phyloP scores from a whole-genome alignment of 2,888 invertebrate genomes.

The Lasioglossum pauxillum region DNA sequence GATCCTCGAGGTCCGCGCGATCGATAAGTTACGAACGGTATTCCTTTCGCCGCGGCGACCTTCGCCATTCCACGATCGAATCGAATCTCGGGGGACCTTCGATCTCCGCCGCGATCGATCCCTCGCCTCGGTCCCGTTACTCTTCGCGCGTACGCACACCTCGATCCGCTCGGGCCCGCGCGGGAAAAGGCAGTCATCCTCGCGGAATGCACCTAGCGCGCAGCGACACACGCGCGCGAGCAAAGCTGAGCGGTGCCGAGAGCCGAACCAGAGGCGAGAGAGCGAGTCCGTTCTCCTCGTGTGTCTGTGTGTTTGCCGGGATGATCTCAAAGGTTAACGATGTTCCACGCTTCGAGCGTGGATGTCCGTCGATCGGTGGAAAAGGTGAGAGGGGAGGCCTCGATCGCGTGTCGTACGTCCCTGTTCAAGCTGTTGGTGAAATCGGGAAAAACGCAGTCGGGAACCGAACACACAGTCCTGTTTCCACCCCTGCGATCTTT shows the following conservation, averaged over 20 bases:
- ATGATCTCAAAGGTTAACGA: slow-evolving; percentile 79
- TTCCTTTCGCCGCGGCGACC: slow-evolving; percentile 68
- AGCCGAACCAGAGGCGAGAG: not conserved
- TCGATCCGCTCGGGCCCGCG: not conserved
- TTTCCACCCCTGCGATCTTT: not conserved
- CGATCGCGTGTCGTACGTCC: slow-evolving; percentile 24
- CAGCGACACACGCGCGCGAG: slow-evolving; percentile 57
- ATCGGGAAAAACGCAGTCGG: slow-evolving; percentile 28
- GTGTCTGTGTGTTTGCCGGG: slow-evolving; percentile 25
- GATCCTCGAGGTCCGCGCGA: slow-evolving; percentile 32
- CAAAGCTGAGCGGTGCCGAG: not conserved
- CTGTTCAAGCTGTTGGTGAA: slow-evolving; percentile 24
- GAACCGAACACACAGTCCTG: slow-evolving; percentile 47
- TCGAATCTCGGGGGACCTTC: slow-evolving; percentile 69
- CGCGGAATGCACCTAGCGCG: slow-evolving; percentile 60
- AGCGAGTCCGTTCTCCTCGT: slow-evolving; percentile 1
- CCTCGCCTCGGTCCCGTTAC: slow-evolving; percentile 66
- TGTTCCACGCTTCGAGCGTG: slow-evolving; percentile 67
- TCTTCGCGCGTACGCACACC: slow-evolving; percentile 49
- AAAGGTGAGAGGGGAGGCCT: slow-evolving; percentile 51
- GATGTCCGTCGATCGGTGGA: slow-evolving; percentile 30
- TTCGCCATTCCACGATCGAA: slow-evolving; percentile 73
- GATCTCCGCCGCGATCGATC: slow-evolving; percentile 66
- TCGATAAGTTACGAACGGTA: slow-evolving; percentile 65
- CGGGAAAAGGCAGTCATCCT: slow-evolving; percentile 49